Base-by-base conservation (phyloP, 2,113 vertebrate species). In the Catharus minimus region DNA sequence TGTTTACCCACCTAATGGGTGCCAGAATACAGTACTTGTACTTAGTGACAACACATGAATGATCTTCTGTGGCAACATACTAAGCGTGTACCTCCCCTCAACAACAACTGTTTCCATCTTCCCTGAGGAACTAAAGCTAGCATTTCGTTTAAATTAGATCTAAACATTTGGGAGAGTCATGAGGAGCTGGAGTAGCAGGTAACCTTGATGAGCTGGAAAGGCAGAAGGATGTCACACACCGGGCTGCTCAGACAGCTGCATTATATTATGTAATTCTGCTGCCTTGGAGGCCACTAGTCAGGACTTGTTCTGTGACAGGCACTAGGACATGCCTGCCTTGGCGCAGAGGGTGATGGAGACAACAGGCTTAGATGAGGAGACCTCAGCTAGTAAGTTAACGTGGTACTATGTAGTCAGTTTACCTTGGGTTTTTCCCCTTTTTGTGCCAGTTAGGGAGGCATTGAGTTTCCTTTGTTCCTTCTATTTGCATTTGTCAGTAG, bases 401-500 rank as follows among this genome's bases (percentile, higher is more conserved):
- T 14, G 28, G 26, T 74, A 5, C 27, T 32, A 5, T 39, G n/a
- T 10, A 44, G n/a, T 38, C 8, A 26, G 3, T 72, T 55, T 50
- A 18, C 62, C 62, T 38, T 11, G 49, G 19, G 4, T 1, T 78
- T 86, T 50, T 49, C 32, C 15, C 5, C 14, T 56, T 85, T 58
- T 81, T 27, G 5, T 9, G 1, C 33, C 18, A 36, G 6, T 41
- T 13, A 39, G 55, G 46, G 52, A 77, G n/a, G 24, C 50, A 46
- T 36, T 4, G 1, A 27, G 24, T 56, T 90, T 62, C 16, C 52
- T 74, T 83, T 52, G 36, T 30, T 80, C n/a, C 47, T 91, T 26
- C 13, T 65, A 0, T 52, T 62, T 74, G 49, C 7, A 0, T 41
- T 2, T 81, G 11, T 83, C 65, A 66, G 0, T 11, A 12, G 72